A percentile compares a stretch with the other conserved stretches of the same genome.
Conservation (phyloP, 2,888 invertebrate genomes). For the Sisyra terminalis region DNA sequence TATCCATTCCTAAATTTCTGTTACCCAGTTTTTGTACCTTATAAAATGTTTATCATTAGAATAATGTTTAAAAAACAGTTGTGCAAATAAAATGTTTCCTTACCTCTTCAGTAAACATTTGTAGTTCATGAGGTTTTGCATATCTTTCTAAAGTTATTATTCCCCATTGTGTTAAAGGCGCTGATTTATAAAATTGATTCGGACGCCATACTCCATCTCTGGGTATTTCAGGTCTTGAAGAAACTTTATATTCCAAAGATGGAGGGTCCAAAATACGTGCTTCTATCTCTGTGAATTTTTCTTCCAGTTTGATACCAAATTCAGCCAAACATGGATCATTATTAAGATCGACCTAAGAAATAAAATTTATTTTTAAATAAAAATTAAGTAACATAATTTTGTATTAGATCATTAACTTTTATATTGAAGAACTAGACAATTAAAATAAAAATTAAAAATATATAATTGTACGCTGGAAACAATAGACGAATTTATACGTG, state of each 20-base stretch:
- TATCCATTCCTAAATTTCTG: slow-evolving; percentile 17
- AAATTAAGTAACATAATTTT: no score
- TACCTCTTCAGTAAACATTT: slow-evolving; percentile 20
- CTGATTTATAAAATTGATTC: slow-evolving; percentile 22
- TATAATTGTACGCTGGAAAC: neutral
- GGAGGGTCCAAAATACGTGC: slow-evolving; percentile 73
- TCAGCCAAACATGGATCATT: slow-evolving; percentile 42
- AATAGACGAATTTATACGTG: neutral
- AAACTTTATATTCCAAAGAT: slow-evolving; percentile 36
- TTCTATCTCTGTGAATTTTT: slow-evolving; percentile 54
- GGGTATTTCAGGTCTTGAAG: slow-evolving; percentile 21
- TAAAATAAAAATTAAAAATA: neutral
- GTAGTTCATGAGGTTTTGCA: slow-evolving; percentile 14
- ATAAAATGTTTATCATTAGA: neutral
- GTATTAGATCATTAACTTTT: neutral
- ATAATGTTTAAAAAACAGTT: neutral
- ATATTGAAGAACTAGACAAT: neutral
- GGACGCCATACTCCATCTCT: slow-evolving; percentile 29
- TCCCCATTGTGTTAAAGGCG: slow-evolving; percentile 27
- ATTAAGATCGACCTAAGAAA: slow-evolving; percentile 22
- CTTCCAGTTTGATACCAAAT: slow-evolving; percentile 66
- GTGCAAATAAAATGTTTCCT: slow-evolving; percentile 3
- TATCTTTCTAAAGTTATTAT: slow-evolving; percentile 25
- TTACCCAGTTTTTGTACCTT: slow-evolving; percentile 10
- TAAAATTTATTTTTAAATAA: slow-evolving; percentile 17